Evolutionary conservation across 2,888 invertebrate species (phyloP).

Genomic region (Ceraclea dissimilis): DNA sequence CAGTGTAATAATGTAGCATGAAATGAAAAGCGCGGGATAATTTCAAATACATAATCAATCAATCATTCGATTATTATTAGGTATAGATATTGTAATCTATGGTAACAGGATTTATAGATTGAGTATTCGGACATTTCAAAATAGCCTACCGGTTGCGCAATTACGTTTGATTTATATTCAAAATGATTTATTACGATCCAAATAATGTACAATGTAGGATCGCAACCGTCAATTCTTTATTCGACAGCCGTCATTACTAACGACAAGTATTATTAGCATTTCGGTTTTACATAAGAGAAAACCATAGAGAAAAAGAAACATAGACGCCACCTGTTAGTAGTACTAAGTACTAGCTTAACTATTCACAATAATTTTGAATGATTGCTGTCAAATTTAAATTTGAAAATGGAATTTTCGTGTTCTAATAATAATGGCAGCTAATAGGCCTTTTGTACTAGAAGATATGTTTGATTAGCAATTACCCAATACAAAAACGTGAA

Average conservation of each 20-base stretch:
- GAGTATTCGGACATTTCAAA: slow-evolving; percentile 1
- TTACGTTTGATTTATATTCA: background rate
- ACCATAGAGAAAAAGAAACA: background rate
- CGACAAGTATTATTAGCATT: background rate
- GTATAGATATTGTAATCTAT: background rate
- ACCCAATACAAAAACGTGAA: too few relatives aligned
- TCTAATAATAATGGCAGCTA: too few relatives aligned
- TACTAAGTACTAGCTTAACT: too few relatives aligned
- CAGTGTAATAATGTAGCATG: background rate
- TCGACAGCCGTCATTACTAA: background rate
- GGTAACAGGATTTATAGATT: background rate
- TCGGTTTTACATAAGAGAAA: background rate
- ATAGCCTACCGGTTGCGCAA: background rate
- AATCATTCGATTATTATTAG: background rate
- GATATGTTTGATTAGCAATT: too few relatives aligned
- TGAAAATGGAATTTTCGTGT: too few relatives aligned
- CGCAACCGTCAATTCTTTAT: background rate
- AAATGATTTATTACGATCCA: background rate
- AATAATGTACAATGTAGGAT: background rate
- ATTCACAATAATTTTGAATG: too few relatives aligned
- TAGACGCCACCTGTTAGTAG: background rate
- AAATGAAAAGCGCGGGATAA: background rate
- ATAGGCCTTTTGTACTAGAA: too few relatives aligned
- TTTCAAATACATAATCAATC: background rate
- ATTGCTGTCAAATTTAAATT: too few relatives aligned